Evolutionary conservation across 2,113 vertebrate genomes (phyloP).

Genomic region (Rhabdomys dilectus): DNA sequence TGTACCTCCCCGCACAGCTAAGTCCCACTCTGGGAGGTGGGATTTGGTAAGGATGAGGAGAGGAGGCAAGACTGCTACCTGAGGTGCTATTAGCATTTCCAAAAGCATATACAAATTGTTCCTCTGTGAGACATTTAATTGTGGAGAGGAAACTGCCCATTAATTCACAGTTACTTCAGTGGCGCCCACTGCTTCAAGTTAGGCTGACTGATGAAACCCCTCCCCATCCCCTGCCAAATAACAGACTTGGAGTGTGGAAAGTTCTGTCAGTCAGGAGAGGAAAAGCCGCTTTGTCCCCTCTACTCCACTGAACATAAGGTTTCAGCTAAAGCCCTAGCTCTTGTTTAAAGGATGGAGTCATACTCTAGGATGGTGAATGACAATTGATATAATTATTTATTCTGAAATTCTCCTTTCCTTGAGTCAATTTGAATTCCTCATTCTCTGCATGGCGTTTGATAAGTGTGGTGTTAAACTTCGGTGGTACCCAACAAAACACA

Average conservation of each 20-base stretch:
- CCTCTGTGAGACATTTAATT: slow-evolving; percentile 74
- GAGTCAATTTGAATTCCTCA: slow-evolving; percentile 35
- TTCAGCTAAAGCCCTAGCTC: slow-evolving; percentile 37
- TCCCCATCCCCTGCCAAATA: neutral
- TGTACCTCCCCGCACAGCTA: neutral
- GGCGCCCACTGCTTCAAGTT: slow-evolving; percentile 1
- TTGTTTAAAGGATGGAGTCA: slow-evolving; percentile 28
- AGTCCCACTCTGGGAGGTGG: neutral
- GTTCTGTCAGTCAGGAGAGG: slow-evolving; percentile 41
- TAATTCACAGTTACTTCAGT: slow-evolving; percentile 69
- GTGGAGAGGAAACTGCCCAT: slow-evolving; percentile 69
- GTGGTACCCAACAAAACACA: neutral
- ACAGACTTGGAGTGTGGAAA: neutral
- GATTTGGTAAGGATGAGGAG: slow-evolving; percentile 46
- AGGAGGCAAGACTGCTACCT: slow-evolving; percentile 53
- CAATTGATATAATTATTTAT: neutral
- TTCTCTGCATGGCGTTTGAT: slow-evolving; percentile 20
- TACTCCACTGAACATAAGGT: slow-evolving; percentile 1
- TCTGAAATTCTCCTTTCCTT: slow-evolving; percentile 35
- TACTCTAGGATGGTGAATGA: neutral
- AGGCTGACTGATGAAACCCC: slow-evolving; percentile 57
- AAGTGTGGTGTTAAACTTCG: slow-evolving; percentile 25
- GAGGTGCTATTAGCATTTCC: slow-evolving; percentile 74
- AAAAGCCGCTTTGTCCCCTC: slow-evolving; percentile 6
- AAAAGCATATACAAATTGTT: slow-evolving; percentile 66